phyloP scores from a whole-genome alignment of 1,140 invertebrate species.

The Hirudo medicinalis region DNA sequence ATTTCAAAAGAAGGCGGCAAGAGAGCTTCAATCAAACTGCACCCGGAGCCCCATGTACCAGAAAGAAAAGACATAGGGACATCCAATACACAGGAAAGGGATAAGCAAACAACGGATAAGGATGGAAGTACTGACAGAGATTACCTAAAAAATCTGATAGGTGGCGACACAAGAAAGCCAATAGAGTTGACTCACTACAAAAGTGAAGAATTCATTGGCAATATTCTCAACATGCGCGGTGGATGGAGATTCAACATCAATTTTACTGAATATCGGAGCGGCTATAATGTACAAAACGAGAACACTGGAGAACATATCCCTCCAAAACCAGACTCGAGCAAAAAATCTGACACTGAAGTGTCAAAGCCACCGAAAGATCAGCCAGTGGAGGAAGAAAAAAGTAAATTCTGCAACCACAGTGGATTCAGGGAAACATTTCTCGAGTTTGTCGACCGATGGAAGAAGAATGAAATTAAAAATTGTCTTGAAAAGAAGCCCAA shows the following conservation, averaged over 20 bases:
- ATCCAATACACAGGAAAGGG: neutral
- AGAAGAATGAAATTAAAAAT: neutral
- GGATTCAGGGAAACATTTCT: slow-evolving; percentile 5
- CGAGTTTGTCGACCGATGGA: neutral
- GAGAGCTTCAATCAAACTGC: neutral
- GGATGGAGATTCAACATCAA: slow-evolving; percentile 9
- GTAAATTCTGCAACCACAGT: neutral
- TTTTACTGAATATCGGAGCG: neutral
- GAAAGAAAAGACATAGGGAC: neutral
- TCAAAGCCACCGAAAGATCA: neutral
- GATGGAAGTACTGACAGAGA: neutral
- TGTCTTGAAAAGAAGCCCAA: neutral
- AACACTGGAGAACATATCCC: neutral
- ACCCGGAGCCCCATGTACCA: neutral
- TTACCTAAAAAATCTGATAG: neutral
- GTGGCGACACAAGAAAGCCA: neutral
- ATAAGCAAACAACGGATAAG: neutral
- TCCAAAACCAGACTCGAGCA: too few species aligned
- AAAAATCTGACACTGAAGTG: neutral
- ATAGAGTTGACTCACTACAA: slow-evolving; percentile 8
- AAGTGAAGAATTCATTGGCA: slow-evolving; percentile 12
- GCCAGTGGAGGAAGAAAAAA: neutral
- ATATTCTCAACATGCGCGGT: neutral
- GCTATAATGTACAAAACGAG: neutral
- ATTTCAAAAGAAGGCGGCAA: neutral